Conservation (phyloP, 2,113 vertebrate species). For the Electrona antarctica region DNA sequence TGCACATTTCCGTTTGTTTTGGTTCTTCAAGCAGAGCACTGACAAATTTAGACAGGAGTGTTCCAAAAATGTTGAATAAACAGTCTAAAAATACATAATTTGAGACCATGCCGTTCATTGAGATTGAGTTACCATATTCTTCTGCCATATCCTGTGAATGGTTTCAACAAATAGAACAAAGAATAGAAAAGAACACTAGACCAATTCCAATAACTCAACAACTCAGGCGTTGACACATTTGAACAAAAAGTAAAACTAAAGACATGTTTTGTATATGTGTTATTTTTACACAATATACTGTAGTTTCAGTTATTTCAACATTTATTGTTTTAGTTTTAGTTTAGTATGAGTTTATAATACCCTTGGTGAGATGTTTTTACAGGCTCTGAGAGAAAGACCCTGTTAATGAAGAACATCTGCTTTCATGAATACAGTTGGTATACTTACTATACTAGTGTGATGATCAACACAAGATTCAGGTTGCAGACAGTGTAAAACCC, state of each 20-base stretch:
- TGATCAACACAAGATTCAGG: no score
- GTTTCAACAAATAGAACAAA: slow-evolving; percentile 13
- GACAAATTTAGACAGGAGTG: slow-evolving; percentile 56
- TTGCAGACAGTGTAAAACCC: no score
- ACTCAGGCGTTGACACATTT: no score
- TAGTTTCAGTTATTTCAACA: not conserved
- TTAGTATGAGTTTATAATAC: not conserved
- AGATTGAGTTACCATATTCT: slow-evolving; percentile 19
- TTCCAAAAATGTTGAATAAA: slow-evolving; percentile 46
- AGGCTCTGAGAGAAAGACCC: not conserved
- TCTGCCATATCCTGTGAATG: slow-evolving; percentile 23
- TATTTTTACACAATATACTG: no score
- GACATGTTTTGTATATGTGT: no score
- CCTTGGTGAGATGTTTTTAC: not conserved
- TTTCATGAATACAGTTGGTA: no score
- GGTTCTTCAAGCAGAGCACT: slow-evolving; percentile 46
- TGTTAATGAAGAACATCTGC: no score
- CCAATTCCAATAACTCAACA: no score
- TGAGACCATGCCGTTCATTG: slow-evolving; percentile 54
- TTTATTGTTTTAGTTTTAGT: not conserved
- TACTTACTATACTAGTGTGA: no score
- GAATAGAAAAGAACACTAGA: not conserved
- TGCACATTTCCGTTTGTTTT: slow-evolving; percentile 66
- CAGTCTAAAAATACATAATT: slow-evolving; percentile 55
- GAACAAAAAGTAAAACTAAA: no score